phyloP scores from a whole-genome alignment of 2,888 invertebrate species.

The Heliconius charithonia region DNA sequence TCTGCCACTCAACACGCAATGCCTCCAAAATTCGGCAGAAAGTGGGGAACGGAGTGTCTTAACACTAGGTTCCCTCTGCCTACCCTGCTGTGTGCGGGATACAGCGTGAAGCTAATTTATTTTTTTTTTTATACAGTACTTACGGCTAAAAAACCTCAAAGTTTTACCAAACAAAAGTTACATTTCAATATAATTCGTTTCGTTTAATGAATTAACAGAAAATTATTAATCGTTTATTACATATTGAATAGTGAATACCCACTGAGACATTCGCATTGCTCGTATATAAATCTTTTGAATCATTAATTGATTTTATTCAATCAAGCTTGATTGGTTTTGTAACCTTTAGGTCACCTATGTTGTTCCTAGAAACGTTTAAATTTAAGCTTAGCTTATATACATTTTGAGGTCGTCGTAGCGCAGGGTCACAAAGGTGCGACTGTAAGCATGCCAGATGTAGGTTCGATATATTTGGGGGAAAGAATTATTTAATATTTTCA shows the following conservation, averaged over 20 bases:
- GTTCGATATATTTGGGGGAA: no score
- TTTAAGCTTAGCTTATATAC: neutral
- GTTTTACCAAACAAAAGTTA: neutral
- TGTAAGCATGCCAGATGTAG: no score
- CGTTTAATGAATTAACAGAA: neutral
- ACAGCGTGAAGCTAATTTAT: no score
- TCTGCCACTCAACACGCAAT: no score
- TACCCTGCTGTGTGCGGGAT: no score
- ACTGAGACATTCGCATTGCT: conserved; percentile 22
- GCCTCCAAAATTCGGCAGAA: no score
- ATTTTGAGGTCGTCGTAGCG: neutral
- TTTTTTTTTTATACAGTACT: no score
- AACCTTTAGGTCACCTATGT: conserved; percentile 25
- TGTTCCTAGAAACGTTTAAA: conserved; percentile 21
- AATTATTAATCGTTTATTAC: conserved; percentile 16
- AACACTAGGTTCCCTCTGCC: no score
- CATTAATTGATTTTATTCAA: conserved; percentile 28
- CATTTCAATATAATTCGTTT: neutral
- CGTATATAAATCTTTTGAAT: conserved; percentile 20
- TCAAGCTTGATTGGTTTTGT: conserved; percentile 22
- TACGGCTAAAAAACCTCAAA: neutral
- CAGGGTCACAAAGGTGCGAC: neutral
- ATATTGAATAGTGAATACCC: conserved; percentile 17
- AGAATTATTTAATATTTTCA: no score
- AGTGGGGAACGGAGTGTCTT: no score